A percentile compares a stretch with the other conserved stretches of the same genome.
Evolutionary conservation across 2,888 invertebrate genomes (phyloP).

Genomic region (Dyspetes luteomarginatus): DNA sequence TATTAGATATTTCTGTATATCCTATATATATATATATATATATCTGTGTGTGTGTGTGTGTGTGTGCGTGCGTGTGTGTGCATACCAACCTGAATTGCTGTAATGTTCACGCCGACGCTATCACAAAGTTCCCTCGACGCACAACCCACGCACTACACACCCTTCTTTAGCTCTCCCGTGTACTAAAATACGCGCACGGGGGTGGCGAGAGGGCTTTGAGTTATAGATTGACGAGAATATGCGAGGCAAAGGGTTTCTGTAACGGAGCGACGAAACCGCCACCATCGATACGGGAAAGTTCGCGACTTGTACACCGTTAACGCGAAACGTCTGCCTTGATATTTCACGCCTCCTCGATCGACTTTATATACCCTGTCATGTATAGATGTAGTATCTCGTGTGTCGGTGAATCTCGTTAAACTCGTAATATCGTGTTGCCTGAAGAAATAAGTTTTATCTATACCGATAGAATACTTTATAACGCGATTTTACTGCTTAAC

Average conservation of each 20-base stretch:
- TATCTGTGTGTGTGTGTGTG: too few relatives aligned
- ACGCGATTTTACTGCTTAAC: too few relatives aligned
- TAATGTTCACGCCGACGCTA: slow-evolving; percentile 20
- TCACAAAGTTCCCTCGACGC: slow-evolving; percentile 33
- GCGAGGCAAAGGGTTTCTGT: slow-evolving; percentile 13
- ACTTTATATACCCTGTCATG: too few relatives aligned
- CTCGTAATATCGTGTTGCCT: not conserved
- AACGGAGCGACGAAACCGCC: slow-evolving; percentile 14
- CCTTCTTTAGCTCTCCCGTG: not conserved
- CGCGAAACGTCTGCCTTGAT: slow-evolving; percentile 55
- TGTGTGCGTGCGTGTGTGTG: too few relatives aligned
- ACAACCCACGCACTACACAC: slow-evolving; percentile 22
- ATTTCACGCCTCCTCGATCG: slow-evolving; percentile 43
- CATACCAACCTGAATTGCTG: not conserved
- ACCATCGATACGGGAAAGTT: slow-evolving; percentile 56
- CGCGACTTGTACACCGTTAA: slow-evolving; percentile 45
- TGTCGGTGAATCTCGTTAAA: slow-evolving; percentile 21
- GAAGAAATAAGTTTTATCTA: too few relatives aligned
- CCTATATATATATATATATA: slow-evolving; percentile 5
- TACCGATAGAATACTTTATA: too few relatives aligned
- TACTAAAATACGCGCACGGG: not conserved
- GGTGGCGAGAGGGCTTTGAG: too few relatives aligned
- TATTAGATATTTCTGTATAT: slow-evolving; percentile 48
- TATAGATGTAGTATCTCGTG: too few relatives aligned
- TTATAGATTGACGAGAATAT: slow-evolving; percentile 49